A percentile compares a stretch with the other conserved stretches of the same genome.
Conservation (phyloP, 2,888 invertebrate genomes). For the Carterocephalus palaemon region DNA sequence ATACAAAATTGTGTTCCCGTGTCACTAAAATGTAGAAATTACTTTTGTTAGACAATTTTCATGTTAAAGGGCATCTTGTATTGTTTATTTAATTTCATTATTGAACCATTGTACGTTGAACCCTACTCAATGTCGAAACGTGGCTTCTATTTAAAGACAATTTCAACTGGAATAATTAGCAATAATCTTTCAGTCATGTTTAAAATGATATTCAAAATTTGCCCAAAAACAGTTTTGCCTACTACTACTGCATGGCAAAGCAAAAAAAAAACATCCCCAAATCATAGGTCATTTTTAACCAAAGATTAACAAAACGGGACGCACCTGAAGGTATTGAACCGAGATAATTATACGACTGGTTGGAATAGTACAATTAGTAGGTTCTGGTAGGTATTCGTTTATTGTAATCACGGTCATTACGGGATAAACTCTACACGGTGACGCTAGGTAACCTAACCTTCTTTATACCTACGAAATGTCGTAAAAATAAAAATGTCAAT, state of each 20-base stretch:
- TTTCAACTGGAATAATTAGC: too few relatives aligned
- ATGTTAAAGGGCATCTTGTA: too few relatives aligned
- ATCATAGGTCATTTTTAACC: conserved; percentile 61
- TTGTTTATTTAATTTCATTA: conserved; percentile 5
- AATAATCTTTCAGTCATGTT: too few relatives aligned
- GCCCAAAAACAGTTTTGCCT: background rate
- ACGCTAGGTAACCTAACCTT: too few relatives aligned
- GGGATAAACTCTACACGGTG: conserved; percentile 39
- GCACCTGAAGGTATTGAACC: conserved; percentile 55
- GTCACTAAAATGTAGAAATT: conserved; percentile 11
- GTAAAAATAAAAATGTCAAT: too few relatives aligned
- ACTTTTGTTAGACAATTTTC: conserved; percentile 12
- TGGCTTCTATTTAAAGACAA: too few relatives aligned
- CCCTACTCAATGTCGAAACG: background rate
- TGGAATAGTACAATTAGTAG: conserved; percentile 50
- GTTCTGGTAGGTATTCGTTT: conserved; percentile 37
- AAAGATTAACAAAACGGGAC: conserved; percentile 58
- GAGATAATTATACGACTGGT: conserved; percentile 58
- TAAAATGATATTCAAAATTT: too few relatives aligned
- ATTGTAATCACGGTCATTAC: conserved; percentile 29
- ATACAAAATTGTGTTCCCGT: conserved; percentile 2
- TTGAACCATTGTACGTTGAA: conserved; percentile 10
- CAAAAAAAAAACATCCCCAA: too few relatives aligned
- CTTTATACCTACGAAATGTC: too few relatives aligned
- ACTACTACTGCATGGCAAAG: conserved; percentile 48